Conservation (phyloP, 2,113 vertebrate genomes). For the Cichladusa arquata region DNA sequence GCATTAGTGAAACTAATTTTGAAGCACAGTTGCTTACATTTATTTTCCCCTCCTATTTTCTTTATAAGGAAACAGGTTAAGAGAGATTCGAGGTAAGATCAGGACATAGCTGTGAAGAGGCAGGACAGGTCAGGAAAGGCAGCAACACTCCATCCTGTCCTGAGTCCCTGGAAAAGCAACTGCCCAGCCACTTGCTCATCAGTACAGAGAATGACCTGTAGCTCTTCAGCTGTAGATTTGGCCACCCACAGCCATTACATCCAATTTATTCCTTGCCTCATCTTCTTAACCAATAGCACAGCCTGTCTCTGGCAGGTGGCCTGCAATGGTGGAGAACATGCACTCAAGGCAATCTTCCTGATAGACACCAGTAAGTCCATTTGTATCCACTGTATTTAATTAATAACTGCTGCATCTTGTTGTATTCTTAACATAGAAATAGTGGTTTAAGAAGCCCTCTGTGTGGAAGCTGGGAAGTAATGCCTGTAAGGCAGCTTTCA, state of each 20-base stretch:
- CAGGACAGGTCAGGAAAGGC: neutral
- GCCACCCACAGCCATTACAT: neutral
- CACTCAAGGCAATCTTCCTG: neutral
- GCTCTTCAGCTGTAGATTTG: neutral
- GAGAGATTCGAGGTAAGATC: neutral
- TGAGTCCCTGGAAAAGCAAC: neutral
- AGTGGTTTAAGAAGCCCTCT: neutral
- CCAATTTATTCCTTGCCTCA: neutral
- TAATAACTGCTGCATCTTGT: neutral
- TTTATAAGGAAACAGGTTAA: neutral
- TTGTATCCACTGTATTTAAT: neutral
- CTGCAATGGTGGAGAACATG: neutral
- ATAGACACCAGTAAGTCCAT: neutral
- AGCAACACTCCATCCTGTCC: neutral
- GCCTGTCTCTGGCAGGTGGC: neutral
- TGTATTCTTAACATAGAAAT: neutral
- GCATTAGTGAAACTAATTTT: neutral
- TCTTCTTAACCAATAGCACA: neutral
- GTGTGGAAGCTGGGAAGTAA: neutral
- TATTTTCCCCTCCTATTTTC: neutral
- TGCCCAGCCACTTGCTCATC: neutral
- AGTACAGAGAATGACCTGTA: neutral
- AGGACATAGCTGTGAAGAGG: neutral
- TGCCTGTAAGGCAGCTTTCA: neutral
- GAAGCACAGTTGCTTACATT: neutral